These are phyloP conservation scores for Tiphia femorata DNA, from an alignment of 2,888 invertebrate species.

Conservation along the genomic window DNA sequence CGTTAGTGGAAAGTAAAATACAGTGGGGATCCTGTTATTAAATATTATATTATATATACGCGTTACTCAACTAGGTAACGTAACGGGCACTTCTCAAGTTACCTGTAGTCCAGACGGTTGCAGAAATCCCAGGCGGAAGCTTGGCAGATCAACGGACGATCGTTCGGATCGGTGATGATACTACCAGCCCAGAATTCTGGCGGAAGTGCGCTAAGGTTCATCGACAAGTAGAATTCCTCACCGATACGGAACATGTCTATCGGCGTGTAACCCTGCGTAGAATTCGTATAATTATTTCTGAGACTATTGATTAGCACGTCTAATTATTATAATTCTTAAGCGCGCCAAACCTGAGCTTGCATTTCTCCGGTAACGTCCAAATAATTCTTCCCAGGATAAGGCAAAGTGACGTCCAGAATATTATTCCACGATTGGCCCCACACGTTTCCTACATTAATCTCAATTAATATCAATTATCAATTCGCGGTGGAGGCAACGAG, in stretches of 20 bases:
- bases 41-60: too few relatives aligned
- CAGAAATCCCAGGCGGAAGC: constrained; percentile 97
- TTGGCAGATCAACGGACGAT: constrained; percentile 85
- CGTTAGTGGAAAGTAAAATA: too few relatives aligned
- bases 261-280: constrained; percentile 83
- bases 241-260: constrained; percentile 87
- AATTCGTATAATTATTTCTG: constrained; percentile 21
- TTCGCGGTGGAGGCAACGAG: too few relatives aligned
- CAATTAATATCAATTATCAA: too few relatives aligned
- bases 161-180: constrained; percentile 83
- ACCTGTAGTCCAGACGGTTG: constrained; percentile 89
- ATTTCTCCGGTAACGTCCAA: constrained; percentile 89
- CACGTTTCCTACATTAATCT: constrained; percentile 90
- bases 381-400: constrained; percentile 86
- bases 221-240: constrained; percentile 91
- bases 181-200: constrained; percentile 91
- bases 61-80: too few relatives aligned
- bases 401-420: constrained; percentile 83
- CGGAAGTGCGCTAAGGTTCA: constrained; percentile 89
- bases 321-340: neutral
- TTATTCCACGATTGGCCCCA: constrained; percentile 92
- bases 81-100: too few relatives aligned
- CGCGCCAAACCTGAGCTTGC: constrained; percentile 75
- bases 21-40: too few relatives aligned
- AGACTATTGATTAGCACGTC: constrained; percentile 8